phyloP scores from a whole-genome alignment of 2,113 vertebrate species.

The Pithys albifrons region DNA sequence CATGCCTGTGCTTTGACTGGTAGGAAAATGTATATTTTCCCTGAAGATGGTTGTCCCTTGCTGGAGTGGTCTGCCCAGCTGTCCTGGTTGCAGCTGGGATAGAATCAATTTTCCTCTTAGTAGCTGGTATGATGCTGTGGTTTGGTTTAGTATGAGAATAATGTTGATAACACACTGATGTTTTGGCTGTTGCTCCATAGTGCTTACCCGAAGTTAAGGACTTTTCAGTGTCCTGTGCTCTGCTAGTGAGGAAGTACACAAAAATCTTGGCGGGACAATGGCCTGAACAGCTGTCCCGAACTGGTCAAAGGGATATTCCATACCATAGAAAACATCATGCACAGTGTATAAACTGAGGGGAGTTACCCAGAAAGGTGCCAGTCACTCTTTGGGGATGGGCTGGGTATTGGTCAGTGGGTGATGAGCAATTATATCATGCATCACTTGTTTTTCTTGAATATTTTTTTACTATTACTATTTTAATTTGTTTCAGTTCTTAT shows the following conservation, averaged over 20 bases:
- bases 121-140: neutral
- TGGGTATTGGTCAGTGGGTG: neutral
- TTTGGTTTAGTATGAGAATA: neutral
- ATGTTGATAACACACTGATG: neutral
- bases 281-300: neutral
- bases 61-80: neutral
- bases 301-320: neutral
- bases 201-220: neutral
- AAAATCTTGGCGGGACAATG: neutral
- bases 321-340: neutral
- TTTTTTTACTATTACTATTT: neutral
- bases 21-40: neutral
- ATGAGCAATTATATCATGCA: neutral
- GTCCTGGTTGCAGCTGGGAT: too few species aligned
- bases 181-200: neutral
- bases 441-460: neutral
- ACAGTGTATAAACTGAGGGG: neutral
- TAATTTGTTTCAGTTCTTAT: neutral
- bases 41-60: neutral
- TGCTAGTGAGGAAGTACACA: neutral
- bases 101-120: neutral
- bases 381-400: accelerated
- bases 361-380: neutral
- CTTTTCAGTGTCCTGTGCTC: too few species aligned
- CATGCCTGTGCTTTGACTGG: neutral